A percentile compares a stretch with the other conserved stretches of the same genome.
Conservation (phyloP, 2,797 vertebrate genomes). For the Uromys caudimaculatus region DNA sequence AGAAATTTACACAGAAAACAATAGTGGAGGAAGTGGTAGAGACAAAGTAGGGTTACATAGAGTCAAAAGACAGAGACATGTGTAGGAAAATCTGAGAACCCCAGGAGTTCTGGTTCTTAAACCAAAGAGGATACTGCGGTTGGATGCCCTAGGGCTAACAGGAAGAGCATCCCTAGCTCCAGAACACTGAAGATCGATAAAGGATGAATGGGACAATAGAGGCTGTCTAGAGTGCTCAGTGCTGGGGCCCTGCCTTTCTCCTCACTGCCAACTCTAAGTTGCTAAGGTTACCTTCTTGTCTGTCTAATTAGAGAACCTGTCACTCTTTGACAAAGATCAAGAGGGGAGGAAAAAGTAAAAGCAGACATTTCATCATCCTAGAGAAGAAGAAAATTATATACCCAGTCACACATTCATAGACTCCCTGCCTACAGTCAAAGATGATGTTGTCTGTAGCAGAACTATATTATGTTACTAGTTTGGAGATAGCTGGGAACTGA, state of each 20-base stretch:
- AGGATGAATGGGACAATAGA: not conserved
- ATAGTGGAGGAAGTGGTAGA: not conserved
- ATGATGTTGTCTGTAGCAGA: not conserved
- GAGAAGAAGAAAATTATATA: conserved; percentile 71
- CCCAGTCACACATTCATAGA: not conserved
- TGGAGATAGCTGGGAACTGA: not conserved
- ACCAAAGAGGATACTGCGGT: not conserved
- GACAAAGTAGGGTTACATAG: not conserved
- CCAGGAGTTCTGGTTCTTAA: not conserved
- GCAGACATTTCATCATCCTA: conserved; percentile 62
- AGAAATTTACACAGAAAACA: not conserved
- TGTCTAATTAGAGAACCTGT: conserved; percentile 84
- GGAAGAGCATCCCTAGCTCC: not conserved
- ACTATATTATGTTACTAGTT: conserved; percentile 26
- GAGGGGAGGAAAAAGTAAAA: rapidly evolving
- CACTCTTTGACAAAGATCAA: conserved; percentile 75
- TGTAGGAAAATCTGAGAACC: not conserved
- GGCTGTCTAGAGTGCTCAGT: rapidly evolving
- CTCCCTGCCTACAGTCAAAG: conserved; percentile 53
- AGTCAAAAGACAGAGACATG: not conserved
- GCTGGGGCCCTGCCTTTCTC: conserved; percentile 20
- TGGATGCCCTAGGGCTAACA: not conserved
- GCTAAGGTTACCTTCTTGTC: conserved; percentile 86
- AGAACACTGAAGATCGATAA: not conserved
- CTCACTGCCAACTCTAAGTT: conserved; percentile 77